Conservation (phyloP, 2,888 invertebrate species). For the Hemaris fuciformis region DNA sequence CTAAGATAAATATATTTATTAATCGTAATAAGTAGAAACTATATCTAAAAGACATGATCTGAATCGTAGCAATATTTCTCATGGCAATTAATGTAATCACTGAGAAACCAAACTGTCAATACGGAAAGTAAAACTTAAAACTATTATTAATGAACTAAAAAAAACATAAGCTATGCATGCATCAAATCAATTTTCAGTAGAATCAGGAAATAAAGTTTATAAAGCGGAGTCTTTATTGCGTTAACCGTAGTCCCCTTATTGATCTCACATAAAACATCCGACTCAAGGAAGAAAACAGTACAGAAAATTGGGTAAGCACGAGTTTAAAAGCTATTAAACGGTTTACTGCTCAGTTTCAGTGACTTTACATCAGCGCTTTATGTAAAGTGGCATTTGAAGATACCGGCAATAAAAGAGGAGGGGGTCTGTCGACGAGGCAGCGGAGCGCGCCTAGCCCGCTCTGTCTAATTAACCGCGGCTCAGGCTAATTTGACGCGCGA, state of each 20-base stretch:
- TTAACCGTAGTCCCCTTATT: background rate
- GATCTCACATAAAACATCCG: background rate
- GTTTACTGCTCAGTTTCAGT: background rate
- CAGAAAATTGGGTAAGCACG: background rate
- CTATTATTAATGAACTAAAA: no score
- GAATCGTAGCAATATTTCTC: no score
- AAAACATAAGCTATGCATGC: no score
- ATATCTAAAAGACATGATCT: no score
- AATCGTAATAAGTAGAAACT: no score
- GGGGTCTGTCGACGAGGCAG: slow-evolving; percentile 23
- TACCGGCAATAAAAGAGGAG: slow-evolving; percentile 26
- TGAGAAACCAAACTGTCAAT: no score
- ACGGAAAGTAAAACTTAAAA: no score
- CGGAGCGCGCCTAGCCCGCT: slow-evolving; percentile 24
- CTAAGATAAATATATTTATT: no score
- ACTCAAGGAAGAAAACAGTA: background rate
- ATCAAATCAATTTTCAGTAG: no score
- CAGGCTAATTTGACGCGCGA: slow-evolving; percentile 77
- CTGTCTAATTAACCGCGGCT: slow-evolving; percentile 74
- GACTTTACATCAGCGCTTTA: background rate
- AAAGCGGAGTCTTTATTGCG: background rate
- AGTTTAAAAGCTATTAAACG: background rate
- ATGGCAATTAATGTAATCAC: no score
- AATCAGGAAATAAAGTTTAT: no score
- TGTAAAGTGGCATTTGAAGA: slow-evolving; percentile 11